Evolutionary conservation across 2,797 vertebrate genomes (phyloP).

Genomic region (Helicolenus hilgendorfi): DNA sequence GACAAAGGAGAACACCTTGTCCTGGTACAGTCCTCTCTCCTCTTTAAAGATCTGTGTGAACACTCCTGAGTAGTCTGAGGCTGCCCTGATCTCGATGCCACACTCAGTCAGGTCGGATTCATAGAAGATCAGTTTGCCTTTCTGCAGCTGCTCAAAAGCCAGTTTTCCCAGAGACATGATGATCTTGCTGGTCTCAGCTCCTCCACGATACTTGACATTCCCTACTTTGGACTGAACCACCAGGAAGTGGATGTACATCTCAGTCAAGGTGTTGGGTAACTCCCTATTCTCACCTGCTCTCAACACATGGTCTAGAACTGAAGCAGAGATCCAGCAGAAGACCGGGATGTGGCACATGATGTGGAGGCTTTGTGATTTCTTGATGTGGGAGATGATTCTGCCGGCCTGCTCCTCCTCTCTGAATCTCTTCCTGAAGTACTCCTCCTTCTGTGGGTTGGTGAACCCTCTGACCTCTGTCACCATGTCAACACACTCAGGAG

Average conservation of each 20-base stretch:
- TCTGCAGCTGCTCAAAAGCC: too few relatives aligned
- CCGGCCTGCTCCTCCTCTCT: background rate
- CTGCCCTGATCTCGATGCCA: too few relatives aligned
- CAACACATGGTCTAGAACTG: background rate
- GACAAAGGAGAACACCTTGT: too few relatives aligned
- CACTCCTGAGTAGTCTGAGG: too few relatives aligned
- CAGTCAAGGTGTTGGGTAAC: conserved; percentile 18
- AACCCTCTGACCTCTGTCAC: too few relatives aligned
- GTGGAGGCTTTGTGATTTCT: conserved; percentile 13
- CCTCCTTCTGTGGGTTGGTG: too few relatives aligned
- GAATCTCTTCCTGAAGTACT: background rate
- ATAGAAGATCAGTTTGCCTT: too few relatives aligned
- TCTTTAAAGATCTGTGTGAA: background rate
- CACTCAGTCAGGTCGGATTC: too few relatives aligned
- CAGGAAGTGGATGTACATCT: conserved; percentile 8
- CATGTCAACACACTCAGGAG: too few relatives aligned
- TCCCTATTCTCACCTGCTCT: background rate
- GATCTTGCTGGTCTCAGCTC: background rate
- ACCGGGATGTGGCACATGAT: conserved; percentile 38
- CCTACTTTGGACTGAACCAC: background rate
- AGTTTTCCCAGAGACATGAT: background rate
- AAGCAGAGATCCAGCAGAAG: conserved; percentile 50
- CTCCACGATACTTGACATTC: background rate
- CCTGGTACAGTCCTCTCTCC: background rate
- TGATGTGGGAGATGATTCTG: conserved; percentile 6